These are phyloP conservation scores for Sesia bembeciformis DNA, from an alignment of 2,888 invertebrate genomes.

Conservation along the genomic window DNA sequence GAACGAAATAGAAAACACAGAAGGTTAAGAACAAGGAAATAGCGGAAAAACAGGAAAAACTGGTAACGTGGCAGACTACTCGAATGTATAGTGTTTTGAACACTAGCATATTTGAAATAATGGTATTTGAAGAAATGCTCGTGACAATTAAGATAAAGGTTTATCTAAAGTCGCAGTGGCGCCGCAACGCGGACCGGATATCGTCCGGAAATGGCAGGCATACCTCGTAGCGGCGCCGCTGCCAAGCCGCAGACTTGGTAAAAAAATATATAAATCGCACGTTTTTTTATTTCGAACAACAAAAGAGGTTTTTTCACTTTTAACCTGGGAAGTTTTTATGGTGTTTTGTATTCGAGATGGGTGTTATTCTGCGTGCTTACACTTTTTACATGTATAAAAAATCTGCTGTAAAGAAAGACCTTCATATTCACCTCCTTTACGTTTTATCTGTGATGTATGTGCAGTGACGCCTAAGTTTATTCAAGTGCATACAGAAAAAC, in stretches of 20 bases:
- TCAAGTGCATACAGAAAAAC: no score
- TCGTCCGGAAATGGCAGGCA: slow-evolving; percentile 70
- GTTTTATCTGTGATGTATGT: no score
- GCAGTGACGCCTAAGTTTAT: no score
- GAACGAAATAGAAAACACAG: not conserved
- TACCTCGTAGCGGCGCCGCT: slow-evolving; percentile 58
- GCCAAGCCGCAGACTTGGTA: not conserved
- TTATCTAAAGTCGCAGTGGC: slow-evolving; percentile 45
- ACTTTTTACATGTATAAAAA: no score
- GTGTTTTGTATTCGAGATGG: no score
- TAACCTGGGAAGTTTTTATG: not conserved
- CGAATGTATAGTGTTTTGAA: not conserved
- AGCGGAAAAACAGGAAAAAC: slow-evolving; percentile 33
- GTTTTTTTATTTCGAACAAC: not conserved
- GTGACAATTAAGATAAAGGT: slow-evolving; percentile 21
- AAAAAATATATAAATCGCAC: not conserved
- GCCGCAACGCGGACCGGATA: slow-evolving; percentile 55
- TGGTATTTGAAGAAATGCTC: not conserved
- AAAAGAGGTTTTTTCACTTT: not conserved
- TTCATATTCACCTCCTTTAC: no score
- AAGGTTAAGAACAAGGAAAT: slow-evolving; percentile 23
- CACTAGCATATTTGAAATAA: no score
- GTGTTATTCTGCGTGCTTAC: no score
- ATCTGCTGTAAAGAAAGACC: no score
- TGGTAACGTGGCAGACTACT: slow-evolving; percentile 16